phyloP scores from a whole-genome alignment of 2,797 vertebrate species.

The Miichthys miiuy region DNA sequence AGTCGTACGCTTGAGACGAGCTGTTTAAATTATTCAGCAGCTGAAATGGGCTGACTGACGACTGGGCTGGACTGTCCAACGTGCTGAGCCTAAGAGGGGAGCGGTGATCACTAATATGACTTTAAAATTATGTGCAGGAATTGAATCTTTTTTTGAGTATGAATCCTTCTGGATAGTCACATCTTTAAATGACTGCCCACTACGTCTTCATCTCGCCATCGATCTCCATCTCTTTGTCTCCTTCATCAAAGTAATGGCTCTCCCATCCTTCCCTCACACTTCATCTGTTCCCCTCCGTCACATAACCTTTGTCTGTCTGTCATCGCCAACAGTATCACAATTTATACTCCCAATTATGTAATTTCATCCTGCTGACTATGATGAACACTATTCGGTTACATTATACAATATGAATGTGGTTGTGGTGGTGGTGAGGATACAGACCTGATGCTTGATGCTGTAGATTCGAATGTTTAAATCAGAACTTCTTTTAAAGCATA shows the following conservation, averaged over 20 bases:
- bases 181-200: background rate
- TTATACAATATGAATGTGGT: background rate
- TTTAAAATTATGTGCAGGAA: conserved; percentile 4
- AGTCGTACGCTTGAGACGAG: background rate
- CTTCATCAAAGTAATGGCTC: background rate
- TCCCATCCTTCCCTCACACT: background rate
- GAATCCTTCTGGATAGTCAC: conserved; percentile 6
- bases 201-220: background rate
- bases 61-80: background rate
- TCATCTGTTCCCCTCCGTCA: conserved; percentile 2
- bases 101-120: background rate
- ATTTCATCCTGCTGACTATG: conserved; percentile 5
- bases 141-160: background rate
- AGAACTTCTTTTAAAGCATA: conserved; percentile 17
- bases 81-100: conserved; percentile 11
- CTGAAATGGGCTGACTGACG: conserved; percentile 21
- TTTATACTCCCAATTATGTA: conserved; percentile 12
- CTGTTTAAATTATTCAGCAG: conserved; percentile 26
- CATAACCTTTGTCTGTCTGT: conserved; percentile 23
- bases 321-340: background rate
- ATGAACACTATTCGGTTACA: no score
- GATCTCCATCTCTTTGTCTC: background rate
- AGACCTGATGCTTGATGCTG: background rate
- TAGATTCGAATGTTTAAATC: conserved; percentile 6
- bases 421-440: background rate